Evolutionary conservation across 1,140 invertebrate genomes (phyloP).

Genomic region (Panagrolaimus sp.): DNA sequence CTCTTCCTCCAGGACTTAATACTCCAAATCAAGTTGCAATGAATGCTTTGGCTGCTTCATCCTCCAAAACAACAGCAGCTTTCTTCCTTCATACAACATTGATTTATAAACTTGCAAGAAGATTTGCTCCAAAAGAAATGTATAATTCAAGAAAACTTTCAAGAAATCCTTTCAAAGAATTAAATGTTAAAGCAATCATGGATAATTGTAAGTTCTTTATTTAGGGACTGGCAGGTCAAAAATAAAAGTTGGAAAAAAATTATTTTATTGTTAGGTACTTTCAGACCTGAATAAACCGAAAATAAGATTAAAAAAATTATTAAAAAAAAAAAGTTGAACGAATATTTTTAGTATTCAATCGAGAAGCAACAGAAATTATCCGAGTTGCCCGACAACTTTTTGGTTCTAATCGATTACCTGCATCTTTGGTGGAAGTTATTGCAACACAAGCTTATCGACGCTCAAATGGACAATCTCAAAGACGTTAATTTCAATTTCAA

Average conservation of each 20-base stretch:
- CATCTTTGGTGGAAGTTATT: not conserved
- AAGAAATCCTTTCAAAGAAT: conserved; percentile 9
- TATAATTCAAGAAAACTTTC: not conserved
- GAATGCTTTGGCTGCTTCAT: not conserved
- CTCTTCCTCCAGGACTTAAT: conserved; percentile 4
- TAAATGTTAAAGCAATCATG: not conserved
- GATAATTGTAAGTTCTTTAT: not conserved
- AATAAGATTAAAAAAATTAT: too few species aligned
- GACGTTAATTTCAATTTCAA: not conserved
- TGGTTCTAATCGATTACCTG: not conserved
- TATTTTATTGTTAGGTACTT: too few species aligned
- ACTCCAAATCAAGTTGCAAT: not conserved
- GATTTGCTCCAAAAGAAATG: not conserved
- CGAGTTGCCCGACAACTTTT: conserved; percentile 25
- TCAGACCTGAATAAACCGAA: too few species aligned
- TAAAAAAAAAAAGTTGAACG: too few species aligned
- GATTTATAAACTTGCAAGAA: conserved; percentile 23
- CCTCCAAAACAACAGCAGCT: not conserved
- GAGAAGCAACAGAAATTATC: conserved; percentile 16
- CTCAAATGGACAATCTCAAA: not conserved
- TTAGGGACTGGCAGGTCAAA: too few species aligned
- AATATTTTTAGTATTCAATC: too few species aligned
- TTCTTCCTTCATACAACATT: conserved; percentile 22
- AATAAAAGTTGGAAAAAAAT: too few species aligned
- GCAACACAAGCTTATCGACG: not conserved